phyloP scores from a whole-genome alignment of 2,888 invertebrate genomes.

The Achlya flavicornis region DNA sequence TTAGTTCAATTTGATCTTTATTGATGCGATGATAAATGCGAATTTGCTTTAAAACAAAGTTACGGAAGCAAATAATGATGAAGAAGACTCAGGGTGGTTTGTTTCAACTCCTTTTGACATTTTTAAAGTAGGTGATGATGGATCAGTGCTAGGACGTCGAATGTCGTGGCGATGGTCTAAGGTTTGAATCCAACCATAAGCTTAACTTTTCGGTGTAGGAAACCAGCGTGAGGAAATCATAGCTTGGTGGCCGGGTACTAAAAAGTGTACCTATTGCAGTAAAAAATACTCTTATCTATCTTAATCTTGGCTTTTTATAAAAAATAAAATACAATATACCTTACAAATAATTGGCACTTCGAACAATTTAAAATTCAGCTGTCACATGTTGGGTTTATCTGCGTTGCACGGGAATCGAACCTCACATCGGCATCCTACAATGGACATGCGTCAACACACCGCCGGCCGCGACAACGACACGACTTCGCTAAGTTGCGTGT shows the following conservation, averaged over 20 bases:
- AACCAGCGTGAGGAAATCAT: no score
- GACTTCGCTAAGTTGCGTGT: conserved; percentile 25
- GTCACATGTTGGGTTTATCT: conserved; percentile 48
- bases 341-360: conserved; percentile 51
- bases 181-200: no score
- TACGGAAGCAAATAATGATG: neutral
- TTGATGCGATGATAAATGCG: neutral
- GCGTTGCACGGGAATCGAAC: conserved; percentile 45
- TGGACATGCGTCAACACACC: conserved; percentile 58
- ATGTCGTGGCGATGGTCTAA: no score
- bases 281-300: no score
- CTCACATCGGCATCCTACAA: conserved; percentile 46
- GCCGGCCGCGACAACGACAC: conserved; percentile 20
- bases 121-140: no score
- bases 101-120: no score
- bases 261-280: no score
- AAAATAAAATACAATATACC: conserved; percentile 13
- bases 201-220: no score
- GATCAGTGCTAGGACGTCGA: no score
- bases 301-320: no score
- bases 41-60: neutral
- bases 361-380: conserved; percentile 56
- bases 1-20: neutral
- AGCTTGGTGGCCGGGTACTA: no score
- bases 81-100: no score